Evolutionary conservation across 2,113 vertebrate species (phyloP).

Genomic region (Anolis carolinensis): DNA sequence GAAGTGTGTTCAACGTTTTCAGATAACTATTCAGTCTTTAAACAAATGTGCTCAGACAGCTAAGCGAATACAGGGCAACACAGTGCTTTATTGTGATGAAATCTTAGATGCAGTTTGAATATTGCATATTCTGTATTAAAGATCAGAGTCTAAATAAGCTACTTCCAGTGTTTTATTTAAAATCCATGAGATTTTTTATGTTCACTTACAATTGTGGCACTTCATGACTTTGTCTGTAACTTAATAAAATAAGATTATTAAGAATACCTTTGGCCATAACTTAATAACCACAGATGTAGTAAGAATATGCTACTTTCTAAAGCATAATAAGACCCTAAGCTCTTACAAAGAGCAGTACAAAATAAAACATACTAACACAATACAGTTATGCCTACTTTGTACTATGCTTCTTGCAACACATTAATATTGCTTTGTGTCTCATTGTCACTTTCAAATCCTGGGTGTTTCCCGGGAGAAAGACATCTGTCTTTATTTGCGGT

Average conservation of each 20-base stretch:
- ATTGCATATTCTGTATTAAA: background rate
- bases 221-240: background rate
- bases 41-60: background rate
- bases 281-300: background rate
- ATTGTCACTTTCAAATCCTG: background rate
- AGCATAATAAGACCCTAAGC: slow-evolving; percentile 29
- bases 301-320: background rate
- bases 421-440: slow-evolving; percentile 15
- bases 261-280: background rate
- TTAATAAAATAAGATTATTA: background rate
- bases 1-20: background rate
- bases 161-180: background rate
- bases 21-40: background rate
- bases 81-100: background rate
- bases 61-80: background rate
- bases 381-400: slow-evolving; percentile 26
- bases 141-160: background rate
- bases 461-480: background rate
- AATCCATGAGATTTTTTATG: background rate
- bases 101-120: background rate
- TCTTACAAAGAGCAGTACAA: slow-evolving; percentile 68
- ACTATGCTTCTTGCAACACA: slow-evolving; percentile 19
- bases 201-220: slow-evolving; percentile 10
- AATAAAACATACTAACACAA: slow-evolving; percentile 16
- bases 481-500: accelerated